Evolutionary conservation across 2,797 vertebrate species (phyloP), one percentile per base, ranked within the genome.

Genomic region (Podarcis lilfordi): DNA sequence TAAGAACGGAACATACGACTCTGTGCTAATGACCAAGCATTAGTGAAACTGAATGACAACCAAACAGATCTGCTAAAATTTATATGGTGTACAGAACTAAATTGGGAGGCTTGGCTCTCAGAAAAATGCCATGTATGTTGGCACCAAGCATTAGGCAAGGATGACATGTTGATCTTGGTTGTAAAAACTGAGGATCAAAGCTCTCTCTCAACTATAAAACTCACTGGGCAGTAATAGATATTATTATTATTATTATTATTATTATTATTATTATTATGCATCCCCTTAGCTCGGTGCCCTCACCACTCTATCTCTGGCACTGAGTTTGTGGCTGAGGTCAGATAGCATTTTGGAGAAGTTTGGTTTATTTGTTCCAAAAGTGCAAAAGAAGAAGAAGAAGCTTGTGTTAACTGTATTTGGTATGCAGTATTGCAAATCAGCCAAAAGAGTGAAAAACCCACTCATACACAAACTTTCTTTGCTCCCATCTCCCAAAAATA

Each of bases 401-500:
- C 68, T 21, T 55, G n/a, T 43, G 13, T 45, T 69, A 19, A 23
- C 55, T 69, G 2, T 13, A 23, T 82, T 72, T 90, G 79, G 23
- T 7, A 23, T 50, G 69, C 37, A 9, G 50, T 37, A 35, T 6
- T 0, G 0, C 50, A 50, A 86, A 50, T n/a, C 61, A 69, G 83
- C 23, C 85, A 91, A 85, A 68, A 82, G 61, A 82, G 13, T 40
- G 6, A 45, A 68, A 13, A 27, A 68, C 27, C 8, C 88, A 8
- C 35, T 83, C 27, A 29, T 82, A 90, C 90, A 5, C 64, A 25
- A 10, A 88, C 0, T 0, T 66, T 45, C 84, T 59, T 89, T 80
- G 35, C 27, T 86, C 27, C 69, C 55, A 29, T 45, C 89, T 93
- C 85, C 83, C 85, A 77, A 91, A 91, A 94, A 85, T 0, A 84